These are phyloP conservation scores for Dasysyrphus tricinctus DNA, from an alignment of 2,888 invertebrate species.

Conservation along the genomic window DNA sequence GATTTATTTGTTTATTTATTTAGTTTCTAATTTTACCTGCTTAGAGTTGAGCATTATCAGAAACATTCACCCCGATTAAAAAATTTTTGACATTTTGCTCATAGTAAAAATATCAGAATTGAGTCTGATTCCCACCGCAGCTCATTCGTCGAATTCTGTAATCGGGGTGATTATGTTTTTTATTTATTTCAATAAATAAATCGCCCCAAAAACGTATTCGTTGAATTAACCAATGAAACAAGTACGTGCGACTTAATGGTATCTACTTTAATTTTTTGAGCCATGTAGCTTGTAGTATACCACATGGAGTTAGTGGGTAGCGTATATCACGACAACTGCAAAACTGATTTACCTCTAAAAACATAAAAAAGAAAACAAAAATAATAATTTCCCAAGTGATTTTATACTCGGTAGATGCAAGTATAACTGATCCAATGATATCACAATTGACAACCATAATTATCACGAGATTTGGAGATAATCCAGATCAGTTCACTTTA, in stretches of 20 bases:
- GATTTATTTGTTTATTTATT: too few species aligned
- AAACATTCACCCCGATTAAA: too few species aligned
- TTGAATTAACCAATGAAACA: neutral
- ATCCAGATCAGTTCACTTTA: conserved; percentile 40
- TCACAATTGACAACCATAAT: conserved; percentile 50
- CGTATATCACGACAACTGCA: conserved; percentile 14
- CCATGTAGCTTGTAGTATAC: neutral
- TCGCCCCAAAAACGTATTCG: neutral
- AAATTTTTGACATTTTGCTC: too few species aligned
- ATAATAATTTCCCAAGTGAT: conserved; percentile 23
- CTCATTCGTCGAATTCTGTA: too few species aligned
- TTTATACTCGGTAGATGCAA: conserved; percentile 15
- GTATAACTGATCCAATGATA: conserved; percentile 24
- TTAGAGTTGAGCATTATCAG: too few species aligned
- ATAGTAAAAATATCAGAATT: too few species aligned
- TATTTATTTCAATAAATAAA: neutral
- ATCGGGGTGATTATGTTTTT: too few species aligned
- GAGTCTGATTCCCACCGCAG: too few species aligned
- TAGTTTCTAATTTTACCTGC: too few species aligned
- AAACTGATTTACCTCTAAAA: conserved; percentile 2
- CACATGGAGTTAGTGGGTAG: neutral
- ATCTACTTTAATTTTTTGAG: neutral
- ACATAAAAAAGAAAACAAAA: neutral
- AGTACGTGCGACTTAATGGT: neutral
- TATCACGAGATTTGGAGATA: conserved; percentile 47